These are phyloP conservation scores for Tetragonula clypearis DNA, from an alignment of 1,140 invertebrate genomes.

Conservation along the genomic window DNA sequence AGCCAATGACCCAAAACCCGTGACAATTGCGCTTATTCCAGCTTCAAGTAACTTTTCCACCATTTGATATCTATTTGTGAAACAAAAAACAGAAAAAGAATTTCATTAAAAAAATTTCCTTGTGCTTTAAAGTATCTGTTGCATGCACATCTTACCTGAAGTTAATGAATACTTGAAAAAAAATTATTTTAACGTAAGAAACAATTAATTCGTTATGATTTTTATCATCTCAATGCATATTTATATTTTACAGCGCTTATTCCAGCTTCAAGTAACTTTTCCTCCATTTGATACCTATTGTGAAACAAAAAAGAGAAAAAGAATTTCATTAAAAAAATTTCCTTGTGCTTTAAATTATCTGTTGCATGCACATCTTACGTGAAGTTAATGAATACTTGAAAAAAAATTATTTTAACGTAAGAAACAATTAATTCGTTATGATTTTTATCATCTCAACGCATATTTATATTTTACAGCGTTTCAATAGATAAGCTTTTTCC, in stretches of 20 bases:
- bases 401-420: too few relatives aligned
- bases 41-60: not conserved
- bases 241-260: not conserved
- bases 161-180: too few relatives aligned
- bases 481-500: too few relatives aligned
- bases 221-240: too few relatives aligned
- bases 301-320: not conserved
- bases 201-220: too few relatives aligned
- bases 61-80: not conserved
- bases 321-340: not conserved
- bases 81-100: not conserved
- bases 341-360: not conserved
- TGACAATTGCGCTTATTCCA: not conserved
- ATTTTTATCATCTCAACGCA: too few relatives aligned
- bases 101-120: not conserved
- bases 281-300: not conserved
- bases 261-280: not conserved
- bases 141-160: too few relatives aligned
- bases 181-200: too few relatives aligned
- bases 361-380: too few relatives aligned
- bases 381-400: too few relatives aligned
- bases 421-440: too few relatives aligned
- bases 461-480: too few relatives aligned
- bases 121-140: not conserved
- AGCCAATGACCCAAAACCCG: slow-evolving; percentile 35